phyloP scores from a whole-genome alignment of 2,797 vertebrate genomes.

The Manis pentadactyla region DNA sequence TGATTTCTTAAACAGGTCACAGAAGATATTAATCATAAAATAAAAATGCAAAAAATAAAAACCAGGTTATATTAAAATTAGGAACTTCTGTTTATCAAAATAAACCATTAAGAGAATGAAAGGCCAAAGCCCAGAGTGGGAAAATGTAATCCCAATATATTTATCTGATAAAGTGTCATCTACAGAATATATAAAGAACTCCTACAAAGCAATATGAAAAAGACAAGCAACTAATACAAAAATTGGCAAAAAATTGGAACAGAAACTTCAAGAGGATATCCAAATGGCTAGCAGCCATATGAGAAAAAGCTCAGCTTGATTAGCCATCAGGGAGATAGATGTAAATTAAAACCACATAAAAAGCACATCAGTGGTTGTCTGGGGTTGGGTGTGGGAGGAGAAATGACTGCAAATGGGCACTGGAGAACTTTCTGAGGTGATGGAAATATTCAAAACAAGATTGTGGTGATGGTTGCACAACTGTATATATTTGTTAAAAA shows the following conservation, averaged over 20 bases:
- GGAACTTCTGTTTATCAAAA: background rate
- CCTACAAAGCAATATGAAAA: background rate
- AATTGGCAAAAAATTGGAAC: background rate
- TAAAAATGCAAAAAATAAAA: background rate
- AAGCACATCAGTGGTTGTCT: background rate
- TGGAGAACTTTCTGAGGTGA: background rate
- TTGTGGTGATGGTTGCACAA: background rate
- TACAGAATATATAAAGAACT: background rate
- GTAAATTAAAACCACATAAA: background rate
- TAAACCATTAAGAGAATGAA: conserved; percentile 19
- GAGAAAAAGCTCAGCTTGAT: background rate
- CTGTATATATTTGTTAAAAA: background rate
- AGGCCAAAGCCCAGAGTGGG: background rate
- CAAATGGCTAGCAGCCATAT: background rate
- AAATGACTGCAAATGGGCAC: background rate
- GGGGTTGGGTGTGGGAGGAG: background rate
- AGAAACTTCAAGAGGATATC: background rate
- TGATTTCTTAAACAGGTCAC: background rate
- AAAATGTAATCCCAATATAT: background rate
- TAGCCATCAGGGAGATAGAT: conserved; percentile 30
- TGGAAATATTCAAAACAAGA: background rate
- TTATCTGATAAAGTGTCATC: background rate
- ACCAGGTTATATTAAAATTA: conserved; percentile 13
- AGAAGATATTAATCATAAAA: background rate
- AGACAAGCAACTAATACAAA: background rate